phyloP scores from a whole-genome alignment of 2,113 vertebrate genomes.

The Crotalus horridus region DNA sequence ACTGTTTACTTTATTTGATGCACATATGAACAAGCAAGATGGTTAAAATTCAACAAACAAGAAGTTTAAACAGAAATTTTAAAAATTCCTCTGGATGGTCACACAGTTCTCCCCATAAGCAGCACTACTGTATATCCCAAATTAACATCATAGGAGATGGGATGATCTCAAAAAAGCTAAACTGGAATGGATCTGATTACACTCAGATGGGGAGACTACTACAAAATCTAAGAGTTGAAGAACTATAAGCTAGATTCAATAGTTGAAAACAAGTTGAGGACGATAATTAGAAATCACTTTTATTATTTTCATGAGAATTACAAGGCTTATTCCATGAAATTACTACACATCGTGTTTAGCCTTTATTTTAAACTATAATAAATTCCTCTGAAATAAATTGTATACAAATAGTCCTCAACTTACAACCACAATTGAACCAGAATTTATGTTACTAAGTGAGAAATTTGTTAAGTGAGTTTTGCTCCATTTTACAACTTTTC shows the following conservation, averaged over 20 bases:
- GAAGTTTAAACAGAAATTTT: not conserved
- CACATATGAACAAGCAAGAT: not conserved
- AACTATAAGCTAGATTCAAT: not conserved
- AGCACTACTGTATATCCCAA: not conserved
- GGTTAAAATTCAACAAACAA: not conserved
- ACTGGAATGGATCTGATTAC: not conserved
- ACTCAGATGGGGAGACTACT: not conserved
- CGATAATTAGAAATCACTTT: not conserved
- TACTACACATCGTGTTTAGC: not conserved
- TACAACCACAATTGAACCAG: not conserved
- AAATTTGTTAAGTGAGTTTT: not conserved
- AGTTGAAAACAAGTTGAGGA: not conserved
- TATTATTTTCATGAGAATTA: not conserved
- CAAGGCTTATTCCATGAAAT: not conserved
- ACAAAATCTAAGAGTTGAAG: not conserved
- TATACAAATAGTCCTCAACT: not conserved
- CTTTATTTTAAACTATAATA: not conserved
- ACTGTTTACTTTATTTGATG: not conserved
- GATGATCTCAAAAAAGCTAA: not conserved
- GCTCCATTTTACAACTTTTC: not conserved
- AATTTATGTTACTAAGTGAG: not conserved
- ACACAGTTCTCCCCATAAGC: not conserved
- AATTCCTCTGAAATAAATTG: not conserved
- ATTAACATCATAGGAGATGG: not conserved
- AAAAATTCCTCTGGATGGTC: not conserved